phyloP scores from a whole-genome alignment of 2,113 vertebrate genomes.

The Oreochromis aureus region DNA sequence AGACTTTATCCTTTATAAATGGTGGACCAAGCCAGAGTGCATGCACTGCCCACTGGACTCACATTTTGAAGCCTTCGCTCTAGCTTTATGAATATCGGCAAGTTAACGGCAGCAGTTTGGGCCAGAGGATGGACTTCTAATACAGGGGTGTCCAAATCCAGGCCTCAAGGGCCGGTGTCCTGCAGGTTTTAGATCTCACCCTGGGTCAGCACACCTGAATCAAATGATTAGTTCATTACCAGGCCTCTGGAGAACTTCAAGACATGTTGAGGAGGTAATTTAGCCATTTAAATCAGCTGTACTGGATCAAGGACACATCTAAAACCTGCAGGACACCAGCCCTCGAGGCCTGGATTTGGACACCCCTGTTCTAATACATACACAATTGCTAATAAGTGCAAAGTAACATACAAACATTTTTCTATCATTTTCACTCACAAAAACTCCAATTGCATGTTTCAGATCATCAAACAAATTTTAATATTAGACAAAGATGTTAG shows the following conservation, averaged over 20 bases:
- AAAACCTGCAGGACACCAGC: too few relatives aligned
- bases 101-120: not conserved
- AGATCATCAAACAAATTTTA: not conserved
- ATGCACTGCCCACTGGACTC: not conserved
- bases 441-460: not conserved
- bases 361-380: not conserved
- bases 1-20: not conserved
- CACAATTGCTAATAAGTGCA: not conserved
- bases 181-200: too few relatives aligned
- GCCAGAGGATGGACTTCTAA: not conserved
- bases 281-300: too few relatives aligned
- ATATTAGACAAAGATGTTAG: not conserved
- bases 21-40: not conserved
- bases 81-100: not conserved
- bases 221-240: too few relatives aligned
- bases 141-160: not conserved
- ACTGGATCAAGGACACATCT: too few relatives aligned
- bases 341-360: too few relatives aligned
- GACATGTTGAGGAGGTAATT: too few relatives aligned
- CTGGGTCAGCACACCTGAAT: too few relatives aligned
- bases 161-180: too few relatives aligned
- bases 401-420: not conserved
- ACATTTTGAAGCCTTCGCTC: fast-evolving
- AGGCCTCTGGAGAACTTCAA: too few relatives aligned
- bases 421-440: not conserved